Evolutionary conservation across 2,113 vertebrate species (phyloP), one percentile per base, ranked within the genome.

Genomic region (Sorex araneus): DNA sequence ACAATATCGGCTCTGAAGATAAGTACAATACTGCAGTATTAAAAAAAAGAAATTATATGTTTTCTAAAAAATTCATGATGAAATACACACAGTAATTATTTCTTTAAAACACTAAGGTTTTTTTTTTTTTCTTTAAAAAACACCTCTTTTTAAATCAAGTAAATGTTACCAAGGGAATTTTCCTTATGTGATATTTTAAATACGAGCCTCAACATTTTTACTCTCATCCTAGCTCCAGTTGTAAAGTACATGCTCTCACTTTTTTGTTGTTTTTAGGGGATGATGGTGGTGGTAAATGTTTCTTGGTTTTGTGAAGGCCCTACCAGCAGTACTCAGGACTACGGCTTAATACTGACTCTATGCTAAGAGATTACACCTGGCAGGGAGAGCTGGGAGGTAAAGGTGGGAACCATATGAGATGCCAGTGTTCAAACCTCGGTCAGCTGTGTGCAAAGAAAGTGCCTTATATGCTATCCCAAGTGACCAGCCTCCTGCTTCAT

Each of bases 21-120:
- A 32, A 15, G 43, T 93, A 21, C 4, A 79, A 54, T 78, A 70
- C 60, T 30, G 32, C 34, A n/a, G 12, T 25, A 82, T 67, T n/a
- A 40, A 8, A 77, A 93, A 94, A 69, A 60, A 86, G 40, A 76
- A 79, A 40, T 21, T 32, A 63, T 12, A 78, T 64, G 84, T 85
- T 85, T 87, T 74, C 16, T 71, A 74, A 71, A 81, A 12, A 70
- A 82, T 10, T 76, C 2, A 75, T 45, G 36, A 13, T 50, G 87
- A 25, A 10, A 64, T 85, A 93, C 94, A 60, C 16, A 57, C 1
- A 92, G 45, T 75, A 30, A 30, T 9, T 67, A 30, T 67, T 86
- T 88, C 84, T 66, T 16, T 63, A 77, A 71, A 81, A 15, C 70
- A 81, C 9, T 71, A 32, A 15, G 60, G 6, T 4, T 78, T 27